phyloP scores from a whole-genome alignment of 2,888 invertebrate species.

The Lathronympha strigana region DNA sequence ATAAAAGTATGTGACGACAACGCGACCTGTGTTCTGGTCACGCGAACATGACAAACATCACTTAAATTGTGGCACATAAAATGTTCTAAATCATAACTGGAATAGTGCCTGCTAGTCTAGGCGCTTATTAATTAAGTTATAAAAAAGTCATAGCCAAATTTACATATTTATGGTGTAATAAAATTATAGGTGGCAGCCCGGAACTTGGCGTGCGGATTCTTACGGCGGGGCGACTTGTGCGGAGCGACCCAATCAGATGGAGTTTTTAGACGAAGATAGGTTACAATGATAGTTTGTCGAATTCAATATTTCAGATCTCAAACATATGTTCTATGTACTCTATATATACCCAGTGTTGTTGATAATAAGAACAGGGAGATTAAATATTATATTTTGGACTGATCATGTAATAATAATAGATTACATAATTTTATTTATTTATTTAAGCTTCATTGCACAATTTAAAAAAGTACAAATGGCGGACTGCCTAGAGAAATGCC shows the following conservation, averaged over 20 bases:
- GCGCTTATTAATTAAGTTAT: slow-evolving; percentile 80
- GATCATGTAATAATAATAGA: no score
- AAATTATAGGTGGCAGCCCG: slow-evolving; percentile 48
- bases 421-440: no score
- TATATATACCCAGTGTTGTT: no score
- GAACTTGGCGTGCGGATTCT: slow-evolving; percentile 35
- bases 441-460: no score
- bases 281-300: no score
- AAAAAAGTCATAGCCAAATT: slow-evolving; percentile 81
- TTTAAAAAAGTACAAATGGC: no score
- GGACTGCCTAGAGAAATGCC: no score
- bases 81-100: slow-evolving; percentile 78
- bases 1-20: slow-evolving; percentile 77
- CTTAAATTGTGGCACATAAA: slow-evolving; percentile 78
- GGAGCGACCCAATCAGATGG: background rate
- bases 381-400: no score
- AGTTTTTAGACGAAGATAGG: background rate
- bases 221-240: slow-evolving; percentile 15
- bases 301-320: no score
- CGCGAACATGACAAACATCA: slow-evolving; percentile 79
- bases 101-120: slow-evolving; percentile 52
- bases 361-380: no score
- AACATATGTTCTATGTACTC: no score
- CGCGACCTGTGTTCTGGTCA: slow-evolving; percentile 59
- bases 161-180: slow-evolving; percentile 79